A percentile compares a stretch with the other conserved stretches of the same genome.
These are phyloP conservation scores for Eurypyga helias DNA, from an alignment of 2,113 vertebrate genomes.

Conservation along the genomic window DNA sequence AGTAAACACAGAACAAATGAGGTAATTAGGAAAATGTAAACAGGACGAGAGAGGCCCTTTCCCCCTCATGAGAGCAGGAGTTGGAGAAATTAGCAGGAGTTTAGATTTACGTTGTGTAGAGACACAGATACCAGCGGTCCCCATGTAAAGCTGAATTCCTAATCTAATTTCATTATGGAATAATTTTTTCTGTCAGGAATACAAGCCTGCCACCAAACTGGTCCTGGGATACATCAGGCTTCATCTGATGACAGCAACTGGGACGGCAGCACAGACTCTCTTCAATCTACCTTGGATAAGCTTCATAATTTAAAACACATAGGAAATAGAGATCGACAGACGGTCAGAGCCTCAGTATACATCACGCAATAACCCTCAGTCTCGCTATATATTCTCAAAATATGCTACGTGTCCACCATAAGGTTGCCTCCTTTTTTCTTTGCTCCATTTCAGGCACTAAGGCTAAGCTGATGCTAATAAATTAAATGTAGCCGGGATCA, in stretches of 20 bases:
- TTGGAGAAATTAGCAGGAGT: constrained; percentile 26
- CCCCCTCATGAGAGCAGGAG: background rate
- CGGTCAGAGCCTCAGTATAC: background rate
- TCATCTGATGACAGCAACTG: constrained; percentile 7
- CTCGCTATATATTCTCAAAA: background rate
- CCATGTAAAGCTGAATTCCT: constrained; percentile 30
- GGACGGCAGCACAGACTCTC: background rate
- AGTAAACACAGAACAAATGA: constrained; percentile 61
- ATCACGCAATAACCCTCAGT: background rate
- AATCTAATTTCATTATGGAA: constrained; percentile 38
- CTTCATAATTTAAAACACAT: constrained; percentile 3
- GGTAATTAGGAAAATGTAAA: constrained; percentile 57
- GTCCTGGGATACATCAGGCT: constrained; percentile 29
- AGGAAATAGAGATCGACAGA: background rate
- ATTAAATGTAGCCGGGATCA: background rate
- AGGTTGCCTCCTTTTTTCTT: background rate
- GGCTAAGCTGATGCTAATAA: background rate
- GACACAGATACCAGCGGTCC: background rate
- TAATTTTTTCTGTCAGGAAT: background rate
- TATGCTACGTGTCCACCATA: background rate
- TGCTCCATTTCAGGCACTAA: background rate
- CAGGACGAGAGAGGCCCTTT: constrained; percentile 46
- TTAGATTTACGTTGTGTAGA: constrained; percentile 28
- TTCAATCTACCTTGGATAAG: background rate
- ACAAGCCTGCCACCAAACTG: background rate